Base-by-base conservation (phyloP, 2,888 invertebrate species). In the Urechis unicinctus region DNA sequence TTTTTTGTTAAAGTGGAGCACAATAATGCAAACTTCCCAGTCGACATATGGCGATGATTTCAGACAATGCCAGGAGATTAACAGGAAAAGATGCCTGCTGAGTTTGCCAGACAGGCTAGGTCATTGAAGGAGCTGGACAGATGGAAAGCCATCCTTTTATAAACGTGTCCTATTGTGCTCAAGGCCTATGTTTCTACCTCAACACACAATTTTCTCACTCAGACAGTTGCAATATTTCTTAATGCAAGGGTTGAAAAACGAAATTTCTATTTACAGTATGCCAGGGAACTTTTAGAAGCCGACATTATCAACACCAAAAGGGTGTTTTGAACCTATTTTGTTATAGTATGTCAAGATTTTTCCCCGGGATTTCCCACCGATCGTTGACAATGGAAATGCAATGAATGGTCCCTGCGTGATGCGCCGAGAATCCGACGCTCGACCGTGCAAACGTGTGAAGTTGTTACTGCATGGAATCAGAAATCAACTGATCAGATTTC, bases 141-240 rank as follows among this genome's bases (percentile, higher is more conserved):
- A 28, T 69, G 68, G 69, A 69, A 69, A 52, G 68, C 67, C 3
- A 65, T 68, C 55, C 46, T 69, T 5, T 50, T 69, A 9, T 69
- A 69, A 53, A 66, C 65, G 21, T 66, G 68, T 2, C 59, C 59
- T 30, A 50, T 67, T 22, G 64, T 63, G 21, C 55, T 68, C 26
- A 41, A 41, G 42, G 50, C 53, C 24, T 56, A 53, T 30, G 13
- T 68, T 5, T 21, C 56, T 13, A 24, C 22, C 42, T 56, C 31
- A 1, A 17, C 60, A 26, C 66, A 65, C 46, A 48, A 68, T 61
- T 67, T 67, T 48, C 48, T 67, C 49, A 21, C 60, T 22, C 41
- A 68, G 22, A 63, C 52, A 53, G 63, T 65, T 25, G 56, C 55
- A 25, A 61, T 67, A 31, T 51, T 66, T 21, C 48, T 61, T 1